Evolutionary conservation across 2,797 vertebrate genomes (phyloP), one percentile per base, ranked within the genome.

Genomic region (Rhinatrema bivittatum): DNA sequence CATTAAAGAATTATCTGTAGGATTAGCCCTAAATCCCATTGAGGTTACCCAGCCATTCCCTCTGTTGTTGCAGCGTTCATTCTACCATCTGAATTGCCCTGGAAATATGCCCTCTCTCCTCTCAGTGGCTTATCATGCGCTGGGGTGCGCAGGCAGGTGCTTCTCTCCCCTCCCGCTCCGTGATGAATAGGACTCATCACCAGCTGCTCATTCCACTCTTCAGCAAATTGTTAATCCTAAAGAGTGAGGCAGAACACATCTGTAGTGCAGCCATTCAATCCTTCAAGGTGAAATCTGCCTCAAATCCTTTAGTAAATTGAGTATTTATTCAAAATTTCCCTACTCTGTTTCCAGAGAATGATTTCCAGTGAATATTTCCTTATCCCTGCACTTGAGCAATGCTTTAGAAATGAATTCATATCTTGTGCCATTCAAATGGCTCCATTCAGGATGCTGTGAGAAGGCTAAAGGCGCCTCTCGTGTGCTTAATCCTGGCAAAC

Each of bases 101-200:
- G 60, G 53, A 41, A 4, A 0, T 29, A 37, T 53, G 26, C 63
- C 54, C 25, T 55, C 16, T 54, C 36, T 20, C 40, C 41, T 50
- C 19, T 33, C 14, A 39, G 30, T 44, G 53, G 35, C 34, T 52
- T 56, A 69, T 49, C 24, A 29, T 24, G 22, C 22, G 42, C 25
- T 3, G 0, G 40, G 70, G 59, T 33, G 55, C 32, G 47, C 29
- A 63, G 42, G 35, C 67, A 77, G 60, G 58, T 66, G 70, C 36
- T 64, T 49, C 36, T 60, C 42, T 50, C 20, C n/a, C n/a, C 24
- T 9, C 39, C 20, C 50, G 39, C 23, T 67, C 61, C 59, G 65
- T 20, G 47, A 42, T 51, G 51, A 76, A 72, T 70, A 47, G 59
- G n/a, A 50, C 41, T 66, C 64, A 78, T 55, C 60, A 74, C 32